A percentile compares a stretch with the other conserved stretches of the same genome.
phyloP scores from a whole-genome alignment of 2,113 vertebrate species.

The Dasyurus viverrinus region DNA sequence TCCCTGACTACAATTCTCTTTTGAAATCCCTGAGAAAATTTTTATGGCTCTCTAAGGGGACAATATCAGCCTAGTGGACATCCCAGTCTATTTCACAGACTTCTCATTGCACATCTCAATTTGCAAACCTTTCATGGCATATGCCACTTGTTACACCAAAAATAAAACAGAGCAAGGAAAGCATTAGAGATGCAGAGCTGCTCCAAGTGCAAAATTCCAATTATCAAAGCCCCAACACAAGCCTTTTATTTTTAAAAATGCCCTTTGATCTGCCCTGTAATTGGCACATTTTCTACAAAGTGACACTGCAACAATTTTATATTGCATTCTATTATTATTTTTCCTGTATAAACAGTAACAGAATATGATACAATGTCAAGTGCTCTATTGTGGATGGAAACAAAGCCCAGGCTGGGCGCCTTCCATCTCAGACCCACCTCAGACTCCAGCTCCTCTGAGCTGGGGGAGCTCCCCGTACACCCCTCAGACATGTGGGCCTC shows the following conservation, averaged over 20 bases:
- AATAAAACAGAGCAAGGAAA: conserved; percentile 68
- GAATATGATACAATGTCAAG: conserved; percentile 20
- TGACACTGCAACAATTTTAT: conserved; percentile 49
- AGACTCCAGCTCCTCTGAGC: background rate
- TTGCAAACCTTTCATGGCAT: conserved; percentile 52
- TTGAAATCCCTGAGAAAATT: conserved; percentile 22
- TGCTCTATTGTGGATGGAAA: conserved; percentile 30
- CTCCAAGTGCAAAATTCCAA: conserved; percentile 71
- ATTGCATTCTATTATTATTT: conserved; percentile 34
- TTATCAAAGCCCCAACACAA: conserved; percentile 65
- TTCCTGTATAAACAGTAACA: conserved; percentile 35
- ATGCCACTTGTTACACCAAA: conserved; percentile 60
- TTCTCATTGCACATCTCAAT: conserved; percentile 41
- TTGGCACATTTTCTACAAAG: conserved; percentile 58
- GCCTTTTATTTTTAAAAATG: conserved; percentile 56
- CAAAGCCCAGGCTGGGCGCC: conserved; percentile 14
- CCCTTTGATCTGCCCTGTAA: conserved; percentile 64
- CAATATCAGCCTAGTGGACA: background rate
- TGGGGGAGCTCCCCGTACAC: background rate
- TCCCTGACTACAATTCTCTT: background rate
- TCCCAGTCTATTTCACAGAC: conserved; percentile 27
- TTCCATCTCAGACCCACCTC: background rate
- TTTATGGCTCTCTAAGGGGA: background rate
- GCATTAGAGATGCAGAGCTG: conserved; percentile 49
- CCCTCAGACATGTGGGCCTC: background rate